These are phyloP conservation scores for Holcopasites calliopsidis DNA, from an alignment of 1,140 invertebrate genomes.

Conservation along the genomic window DNA sequence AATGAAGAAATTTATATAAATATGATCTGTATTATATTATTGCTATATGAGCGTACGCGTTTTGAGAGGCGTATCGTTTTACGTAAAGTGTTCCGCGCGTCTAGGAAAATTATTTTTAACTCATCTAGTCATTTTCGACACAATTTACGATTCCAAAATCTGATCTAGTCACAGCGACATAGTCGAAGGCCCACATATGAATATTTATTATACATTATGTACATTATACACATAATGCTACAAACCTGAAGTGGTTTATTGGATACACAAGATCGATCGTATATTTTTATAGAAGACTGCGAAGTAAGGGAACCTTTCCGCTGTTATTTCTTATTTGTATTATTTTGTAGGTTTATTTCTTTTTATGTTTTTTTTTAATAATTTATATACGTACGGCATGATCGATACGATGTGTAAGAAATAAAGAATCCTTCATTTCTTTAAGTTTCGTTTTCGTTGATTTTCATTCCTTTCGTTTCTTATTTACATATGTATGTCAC, in stretches of 20 bases:
- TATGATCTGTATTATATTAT: constrained; percentile 67
- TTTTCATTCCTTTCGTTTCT: constrained; percentile 37
- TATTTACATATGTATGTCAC: not conserved
- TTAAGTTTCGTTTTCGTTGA: constrained; percentile 26
- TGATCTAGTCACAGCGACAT: constrained; percentile 69
- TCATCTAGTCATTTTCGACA: constrained; percentile 70
- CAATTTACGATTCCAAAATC: constrained; percentile 65
- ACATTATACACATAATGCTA: not conserved
- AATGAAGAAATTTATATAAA: constrained; percentile 43
- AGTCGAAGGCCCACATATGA: constrained; percentile 47
- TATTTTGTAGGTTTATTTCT: constrained; percentile 7
- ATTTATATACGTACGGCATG: not conserved
- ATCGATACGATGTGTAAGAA: constrained; percentile 1
- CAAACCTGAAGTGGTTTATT: constrained; percentile 41
- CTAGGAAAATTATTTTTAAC: constrained; percentile 51
- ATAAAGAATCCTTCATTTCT: constrained; percentile 49
- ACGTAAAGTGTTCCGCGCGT: constrained; percentile 37
- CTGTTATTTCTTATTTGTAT: constrained; percentile 34
- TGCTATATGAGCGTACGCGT: constrained; percentile 49
- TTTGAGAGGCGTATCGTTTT: constrained; percentile 48
- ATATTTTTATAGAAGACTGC: constrained; percentile 58
- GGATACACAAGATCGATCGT: constrained; percentile 46
- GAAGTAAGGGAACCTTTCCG: constrained; percentile 30
- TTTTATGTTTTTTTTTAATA: not conserved
- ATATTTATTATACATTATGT: constrained; percentile 16